Evolutionary conservation across 1,140 invertebrate genomes (phyloP).

Genomic region (Phthorimaea operculella): DNA sequence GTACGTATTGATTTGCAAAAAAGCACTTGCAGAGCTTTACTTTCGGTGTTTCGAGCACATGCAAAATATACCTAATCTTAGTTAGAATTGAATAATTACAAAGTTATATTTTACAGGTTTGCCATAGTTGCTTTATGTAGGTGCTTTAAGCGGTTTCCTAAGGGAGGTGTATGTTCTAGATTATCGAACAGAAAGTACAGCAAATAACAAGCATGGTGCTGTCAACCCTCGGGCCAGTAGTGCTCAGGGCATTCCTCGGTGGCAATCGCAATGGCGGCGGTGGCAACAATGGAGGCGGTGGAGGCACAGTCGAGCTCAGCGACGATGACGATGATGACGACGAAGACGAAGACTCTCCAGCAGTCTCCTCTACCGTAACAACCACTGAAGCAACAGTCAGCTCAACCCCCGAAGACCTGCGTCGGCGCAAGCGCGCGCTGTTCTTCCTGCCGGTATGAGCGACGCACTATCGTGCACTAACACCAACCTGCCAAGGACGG

Average conservation of each 20-base stretch:
- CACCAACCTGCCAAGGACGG: conserved; percentile 53
- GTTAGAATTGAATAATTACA: too few relatives aligned
- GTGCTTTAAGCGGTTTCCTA: conserved; percentile 13
- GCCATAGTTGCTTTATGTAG: conserved; percentile 8
- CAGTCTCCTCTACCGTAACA: conserved; percentile 32
- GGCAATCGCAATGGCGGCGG: conserved; percentile 43
- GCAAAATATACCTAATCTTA: too few relatives aligned
- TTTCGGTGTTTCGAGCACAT: too few relatives aligned
- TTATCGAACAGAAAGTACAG: conserved; percentile 82
- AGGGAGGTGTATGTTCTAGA: conserved; percentile 71
- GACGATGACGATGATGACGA: conserved; percentile 55
- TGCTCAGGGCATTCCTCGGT: conserved; percentile 70
- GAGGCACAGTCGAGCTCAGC: conserved; percentile 51
- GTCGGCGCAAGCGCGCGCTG: conserved; percentile 49
- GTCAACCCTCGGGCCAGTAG: conserved; percentile 73
- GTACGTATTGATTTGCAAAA: too few relatives aligned
- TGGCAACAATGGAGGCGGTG: conserved; percentile 26
- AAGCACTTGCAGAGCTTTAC: too few relatives aligned
- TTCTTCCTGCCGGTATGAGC: conserved; percentile 62
- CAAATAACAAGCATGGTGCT: conserved; percentile 75
- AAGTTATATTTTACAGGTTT: conserved; percentile 11
- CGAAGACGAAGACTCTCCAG: conserved; percentile 32
- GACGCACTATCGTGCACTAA: conserved; percentile 46
- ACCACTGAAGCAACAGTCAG: conserved; percentile 22
- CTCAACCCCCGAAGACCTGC: conserved; percentile 44